A percentile compares a stretch with the other conserved stretches of the same genome.
These are phyloP conservation scores for Lepus townsendii DNA, from an alignment of 2,797 vertebrate species.

Conservation along the genomic window DNA sequence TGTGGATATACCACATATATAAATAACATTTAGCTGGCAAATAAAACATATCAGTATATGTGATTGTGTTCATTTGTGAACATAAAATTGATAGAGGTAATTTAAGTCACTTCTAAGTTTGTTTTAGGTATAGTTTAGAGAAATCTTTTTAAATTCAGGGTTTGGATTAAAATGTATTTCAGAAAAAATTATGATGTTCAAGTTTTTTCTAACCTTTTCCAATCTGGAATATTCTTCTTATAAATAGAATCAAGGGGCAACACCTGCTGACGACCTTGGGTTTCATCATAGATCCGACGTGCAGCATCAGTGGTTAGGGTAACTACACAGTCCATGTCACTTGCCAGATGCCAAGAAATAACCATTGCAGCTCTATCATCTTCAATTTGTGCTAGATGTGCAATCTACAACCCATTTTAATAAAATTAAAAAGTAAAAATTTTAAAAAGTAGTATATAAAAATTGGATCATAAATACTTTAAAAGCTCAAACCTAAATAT, in stretches of 20 bases:
- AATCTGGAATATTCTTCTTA: conserved; percentile 87
- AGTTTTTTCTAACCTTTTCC: conserved; percentile 90
- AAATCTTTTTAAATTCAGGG: conserved; percentile 45
- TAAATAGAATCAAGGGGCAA: conserved; percentile 93
- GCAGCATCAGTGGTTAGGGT: conserved; percentile 93
- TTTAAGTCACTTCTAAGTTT: conserved; percentile 37
- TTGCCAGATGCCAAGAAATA: conserved; percentile 95
- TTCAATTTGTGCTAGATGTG: conserved; percentile 93
- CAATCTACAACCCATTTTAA: conserved; percentile 90
- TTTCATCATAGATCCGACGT: conserved; percentile 90
- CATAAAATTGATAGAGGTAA: conserved; percentile 32
- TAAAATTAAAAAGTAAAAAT: conserved; percentile 49
- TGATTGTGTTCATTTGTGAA: background rate
- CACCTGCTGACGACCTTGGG: conserved; percentile 93
- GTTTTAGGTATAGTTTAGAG: background rate
- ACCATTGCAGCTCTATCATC: conserved; percentile 93
- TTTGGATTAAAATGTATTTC: background rate
- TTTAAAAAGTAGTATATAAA: background rate
- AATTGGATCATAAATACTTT: background rate
- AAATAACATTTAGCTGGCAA: background rate
- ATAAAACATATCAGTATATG: background rate
- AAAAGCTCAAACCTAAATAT: conserved; percentile 25
- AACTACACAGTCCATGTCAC: conserved; percentile 96
- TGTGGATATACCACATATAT: background rate
- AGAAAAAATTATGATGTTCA: conserved; percentile 1